A percentile compares a stretch with the other conserved stretches of the same genome.
These are phyloP conservation scores for Brachyrhaphis roseni DNA, from an alignment of 2,797 vertebrate species.

Conservation along the genomic window DNA sequence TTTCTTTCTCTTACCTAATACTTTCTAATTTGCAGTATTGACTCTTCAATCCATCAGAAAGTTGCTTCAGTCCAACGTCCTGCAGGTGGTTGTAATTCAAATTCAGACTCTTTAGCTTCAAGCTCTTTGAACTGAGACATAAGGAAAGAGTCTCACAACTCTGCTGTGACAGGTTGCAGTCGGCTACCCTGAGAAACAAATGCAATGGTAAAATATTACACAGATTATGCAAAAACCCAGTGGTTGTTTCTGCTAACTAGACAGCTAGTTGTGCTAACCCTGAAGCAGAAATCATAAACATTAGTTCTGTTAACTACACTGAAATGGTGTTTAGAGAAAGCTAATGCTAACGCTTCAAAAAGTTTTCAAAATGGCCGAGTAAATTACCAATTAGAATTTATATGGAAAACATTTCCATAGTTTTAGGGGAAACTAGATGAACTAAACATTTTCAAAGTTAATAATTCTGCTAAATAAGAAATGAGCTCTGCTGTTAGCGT, in stretches of 20 bases:
- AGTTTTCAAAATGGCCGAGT: too few relatives aligned
- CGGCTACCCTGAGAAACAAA: slow-evolving; percentile 4
- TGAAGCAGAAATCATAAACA: not conserved
- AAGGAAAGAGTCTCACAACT: slow-evolving; percentile 28
- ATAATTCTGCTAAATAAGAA: too few relatives aligned
- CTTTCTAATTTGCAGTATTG: slow-evolving; percentile 18
- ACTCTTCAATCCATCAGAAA: slow-evolving; percentile 22
- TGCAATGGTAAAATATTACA: not conserved
- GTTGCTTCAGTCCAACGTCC: slow-evolving; percentile 29
- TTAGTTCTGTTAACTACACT: too few relatives aligned
- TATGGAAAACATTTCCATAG: too few relatives aligned
- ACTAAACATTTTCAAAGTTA: too few relatives aligned
- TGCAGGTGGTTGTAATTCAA: slow-evolving; percentile 36
- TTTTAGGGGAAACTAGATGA: too few relatives aligned
- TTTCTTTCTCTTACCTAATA: not conserved
- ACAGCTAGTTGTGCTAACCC: too few relatives aligned
- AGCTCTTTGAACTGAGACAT: slow-evolving; percentile 21
- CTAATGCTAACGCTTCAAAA: too few relatives aligned
- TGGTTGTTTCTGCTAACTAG: not conserved
- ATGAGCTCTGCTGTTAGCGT: too few relatives aligned
- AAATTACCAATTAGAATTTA: too few relatives aligned
- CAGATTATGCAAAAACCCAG: not conserved
- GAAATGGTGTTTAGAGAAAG: too few relatives aligned
- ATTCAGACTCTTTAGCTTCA: slow-evolving; percentile 18
- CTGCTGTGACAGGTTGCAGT: slow-evolving; percentile 22